phyloP scores from a whole-genome alignment of 2,113 vertebrate species.

The Xenus cinereus region DNA sequence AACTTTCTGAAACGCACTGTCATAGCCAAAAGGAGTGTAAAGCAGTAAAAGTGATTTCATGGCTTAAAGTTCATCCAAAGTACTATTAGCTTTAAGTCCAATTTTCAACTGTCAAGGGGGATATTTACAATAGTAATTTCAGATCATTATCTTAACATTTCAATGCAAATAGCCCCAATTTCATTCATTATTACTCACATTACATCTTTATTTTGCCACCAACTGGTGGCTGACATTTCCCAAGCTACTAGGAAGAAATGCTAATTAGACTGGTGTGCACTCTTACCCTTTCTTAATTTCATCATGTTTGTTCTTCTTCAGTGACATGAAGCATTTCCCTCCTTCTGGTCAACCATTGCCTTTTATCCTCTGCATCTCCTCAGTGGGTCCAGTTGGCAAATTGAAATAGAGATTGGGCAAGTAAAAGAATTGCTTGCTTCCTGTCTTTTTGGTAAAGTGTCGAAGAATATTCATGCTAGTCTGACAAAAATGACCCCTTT shows the following conservation, averaged over 20 bases:
- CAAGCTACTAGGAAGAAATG: constrained; percentile 78
- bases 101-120: constrained; percentile 80
- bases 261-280: constrained; percentile 78
- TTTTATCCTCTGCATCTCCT: neutral
- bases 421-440: neutral
- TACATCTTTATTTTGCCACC: constrained; percentile 84
- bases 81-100: constrained; percentile 79
- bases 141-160: constrained; percentile 82
- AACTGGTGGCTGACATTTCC: constrained; percentile 83
- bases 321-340: constrained; percentile 32
- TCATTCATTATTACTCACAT: constrained; percentile 82
- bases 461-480: neutral
- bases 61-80: constrained; percentile 80
- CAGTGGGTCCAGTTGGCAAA: neutral
- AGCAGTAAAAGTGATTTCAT: constrained; percentile 73
- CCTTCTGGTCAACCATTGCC: constrained; percentile 42
- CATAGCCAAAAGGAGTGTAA: constrained; percentile 74
- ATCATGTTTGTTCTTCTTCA: constrained; percentile 47
- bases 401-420: neutral
- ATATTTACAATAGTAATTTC: constrained; percentile 82
- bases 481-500: constrained; percentile 60
- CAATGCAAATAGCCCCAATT: constrained; percentile 83
- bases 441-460: neutral
- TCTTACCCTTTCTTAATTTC: constrained; percentile 76
- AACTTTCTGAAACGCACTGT: constrained; percentile 71